A percentile compares a stretch with the other conserved stretches of the same genome.
These are phyloP conservation scores for Drosophila kambysellisi DNA, from an alignment of 2,888 invertebrate species.

Conservation along the genomic window DNA sequence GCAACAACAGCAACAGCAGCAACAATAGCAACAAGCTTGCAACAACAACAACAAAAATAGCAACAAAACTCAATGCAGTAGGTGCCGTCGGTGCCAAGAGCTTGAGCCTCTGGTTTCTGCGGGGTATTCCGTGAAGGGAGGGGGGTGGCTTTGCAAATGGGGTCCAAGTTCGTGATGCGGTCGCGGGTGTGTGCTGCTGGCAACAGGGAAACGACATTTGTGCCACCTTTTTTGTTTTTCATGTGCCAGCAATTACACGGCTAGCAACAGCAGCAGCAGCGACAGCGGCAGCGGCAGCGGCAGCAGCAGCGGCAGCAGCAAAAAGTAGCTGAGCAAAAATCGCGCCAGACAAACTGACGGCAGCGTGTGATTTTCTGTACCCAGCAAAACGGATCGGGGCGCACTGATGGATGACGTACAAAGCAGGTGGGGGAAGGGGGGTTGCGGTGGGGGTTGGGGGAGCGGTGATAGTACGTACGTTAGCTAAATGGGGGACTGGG, in stretches of 20 bases:
- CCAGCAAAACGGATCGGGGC: conserved; percentile 38
- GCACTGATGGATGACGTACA: conserved; percentile 4
- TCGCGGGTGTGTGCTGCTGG: conserved; percentile 36
- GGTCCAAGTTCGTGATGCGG: conserved; percentile 14
- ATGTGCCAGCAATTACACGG: conserved; percentile 73
- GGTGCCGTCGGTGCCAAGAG: conserved; percentile 60
- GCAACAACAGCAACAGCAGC: conserved; percentile 18
- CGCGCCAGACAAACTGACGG: conserved; percentile 78
- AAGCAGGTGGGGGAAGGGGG: background rate
- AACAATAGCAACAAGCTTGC: conserved; percentile 11
- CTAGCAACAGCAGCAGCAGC: conserved; percentile 41
- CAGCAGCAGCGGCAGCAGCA: conserved; percentile 36
- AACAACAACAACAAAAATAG: conserved; percentile 21
- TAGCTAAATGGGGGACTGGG: conserved; percentile 25
- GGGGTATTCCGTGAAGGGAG: background rate
- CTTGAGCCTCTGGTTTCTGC: conserved; percentile 29
- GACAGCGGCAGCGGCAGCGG: conserved; percentile 6
- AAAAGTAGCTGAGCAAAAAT: conserved; percentile 60
- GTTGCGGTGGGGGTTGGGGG: background rate
- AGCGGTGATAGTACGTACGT: background rate
- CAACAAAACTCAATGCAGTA: conserved; percentile 49
- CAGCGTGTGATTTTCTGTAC: conserved; percentile 73
- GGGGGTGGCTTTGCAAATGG: conserved; percentile 6
- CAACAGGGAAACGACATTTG: conserved; percentile 69
- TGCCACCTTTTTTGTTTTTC: conserved; percentile 68